Evolutionary conservation across 2,113 vertebrate genomes (phyloP).

Genomic region (Carassius auratus): DNA sequence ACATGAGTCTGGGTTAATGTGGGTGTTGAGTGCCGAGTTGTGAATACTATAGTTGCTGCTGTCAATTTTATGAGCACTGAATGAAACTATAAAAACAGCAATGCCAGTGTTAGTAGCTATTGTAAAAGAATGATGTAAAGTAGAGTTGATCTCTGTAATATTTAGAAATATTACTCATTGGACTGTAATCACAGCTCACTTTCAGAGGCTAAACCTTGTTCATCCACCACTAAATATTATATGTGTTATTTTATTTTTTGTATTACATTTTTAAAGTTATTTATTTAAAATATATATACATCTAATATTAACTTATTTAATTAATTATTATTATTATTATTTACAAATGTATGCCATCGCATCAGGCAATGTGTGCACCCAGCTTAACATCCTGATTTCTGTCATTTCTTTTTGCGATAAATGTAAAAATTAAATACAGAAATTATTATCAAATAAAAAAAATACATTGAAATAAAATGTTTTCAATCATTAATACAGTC

Average conservation of each 20-base stretch:
- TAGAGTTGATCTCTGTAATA: constrained; percentile 28
- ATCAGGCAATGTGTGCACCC: no score
- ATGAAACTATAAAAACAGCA: constrained; percentile 46
- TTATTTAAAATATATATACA: no score
- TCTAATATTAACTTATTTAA: background rate
- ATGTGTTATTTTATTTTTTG: background rate
- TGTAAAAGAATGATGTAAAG: constrained; percentile 24
- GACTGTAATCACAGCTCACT: constrained; percentile 33
- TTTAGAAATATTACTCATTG: constrained; percentile 23
- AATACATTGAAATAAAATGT: background rate
- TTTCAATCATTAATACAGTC: background rate
- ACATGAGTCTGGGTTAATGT: background rate
- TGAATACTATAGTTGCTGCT: constrained; percentile 34
- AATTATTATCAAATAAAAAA: background rate
- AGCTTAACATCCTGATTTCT: background rate
- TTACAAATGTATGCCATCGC: no score
- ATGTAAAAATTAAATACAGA: background rate
- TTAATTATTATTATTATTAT: no score
- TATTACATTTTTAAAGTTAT: background rate
- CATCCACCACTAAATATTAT: background rate
- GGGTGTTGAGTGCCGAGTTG: constrained; percentile 40
- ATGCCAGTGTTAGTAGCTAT: constrained; percentile 32
- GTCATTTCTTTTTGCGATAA: background rate
- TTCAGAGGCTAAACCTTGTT: background rate
- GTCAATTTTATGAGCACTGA: constrained; percentile 35